Conservation (phyloP, 2,113 vertebrate genomes). For the Monarcha castaneiventris region DNA sequence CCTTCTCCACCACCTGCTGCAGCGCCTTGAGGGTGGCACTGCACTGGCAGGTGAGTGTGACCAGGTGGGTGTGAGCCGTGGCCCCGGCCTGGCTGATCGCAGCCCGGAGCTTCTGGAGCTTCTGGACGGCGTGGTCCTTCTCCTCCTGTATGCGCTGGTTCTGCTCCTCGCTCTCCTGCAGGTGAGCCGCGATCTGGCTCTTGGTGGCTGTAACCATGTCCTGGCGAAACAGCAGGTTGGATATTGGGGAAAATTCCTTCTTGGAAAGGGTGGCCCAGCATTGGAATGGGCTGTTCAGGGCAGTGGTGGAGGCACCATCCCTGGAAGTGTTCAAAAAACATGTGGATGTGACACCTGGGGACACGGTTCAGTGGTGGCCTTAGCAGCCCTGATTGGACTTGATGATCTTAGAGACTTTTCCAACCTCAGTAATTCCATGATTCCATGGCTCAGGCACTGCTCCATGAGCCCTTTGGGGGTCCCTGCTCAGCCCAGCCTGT, state of each 20-base stretch:
- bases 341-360: neutral
- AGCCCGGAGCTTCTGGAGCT: conserved; percentile 72
- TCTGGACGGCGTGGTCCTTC: conserved; percentile 62
- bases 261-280: neutral
- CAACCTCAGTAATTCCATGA: neutral
- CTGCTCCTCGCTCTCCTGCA: conserved; percentile 58
- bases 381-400: neutral
- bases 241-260: rapidly evolving
- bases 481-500: neutral
- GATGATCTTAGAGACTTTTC: neutral
- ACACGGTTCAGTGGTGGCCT: neutral
- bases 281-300: neutral
- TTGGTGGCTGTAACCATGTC: conserved; percentile 62
- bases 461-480: rapidly evolving
- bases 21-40: conserved; percentile 70
- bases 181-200: conserved; percentile 36
- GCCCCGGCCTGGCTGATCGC: conserved; percentile 54
- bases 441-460: neutral
- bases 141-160: conserved; percentile 21
- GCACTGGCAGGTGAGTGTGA: conserved; percentile 72
- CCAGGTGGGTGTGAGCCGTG: conserved; percentile 59
- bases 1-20: conserved; percentile 67
- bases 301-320: neutral
- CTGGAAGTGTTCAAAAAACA: neutral
- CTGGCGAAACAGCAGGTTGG: conserved; percentile 44